Percentiles rank a stretch among this genome's conserved stretches.
Evolutionary conservation across 2,113 vertebrate genomes (phyloP).

Genomic region (Platichthys flesus): DNA sequence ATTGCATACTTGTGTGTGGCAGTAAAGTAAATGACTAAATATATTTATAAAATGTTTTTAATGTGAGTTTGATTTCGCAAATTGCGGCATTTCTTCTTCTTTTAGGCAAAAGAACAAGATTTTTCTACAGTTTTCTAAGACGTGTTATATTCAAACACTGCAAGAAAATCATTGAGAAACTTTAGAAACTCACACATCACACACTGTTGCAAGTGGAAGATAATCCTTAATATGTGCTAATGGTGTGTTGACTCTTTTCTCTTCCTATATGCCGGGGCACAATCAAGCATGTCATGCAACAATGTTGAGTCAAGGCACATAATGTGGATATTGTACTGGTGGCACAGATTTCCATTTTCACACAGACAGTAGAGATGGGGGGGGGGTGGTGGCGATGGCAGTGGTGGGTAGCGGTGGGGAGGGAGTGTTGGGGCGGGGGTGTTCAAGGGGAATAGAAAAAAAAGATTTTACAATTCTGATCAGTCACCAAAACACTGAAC

Average conservation of each 20-base stretch:
- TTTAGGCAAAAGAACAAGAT: conserved; percentile 1
- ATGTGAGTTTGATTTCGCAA: not conserved
- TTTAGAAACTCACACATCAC: conserved; percentile 3
- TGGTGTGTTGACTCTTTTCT: conserved; percentile 67
- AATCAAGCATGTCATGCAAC: conserved; percentile 78
- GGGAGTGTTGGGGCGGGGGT: conserved; percentile 20
- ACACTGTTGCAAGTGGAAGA: conserved; percentile 32
- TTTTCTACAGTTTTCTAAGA: not conserved
- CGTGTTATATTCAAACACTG: conserved; percentile 1
- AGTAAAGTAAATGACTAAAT: conserved; percentile 14
- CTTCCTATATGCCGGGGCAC: conserved; percentile 53
- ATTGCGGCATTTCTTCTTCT: not conserved
- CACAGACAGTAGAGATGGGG: conserved; percentile 76
- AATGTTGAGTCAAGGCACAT: conserved; percentile 74
- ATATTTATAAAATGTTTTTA: conserved; percentile 1
- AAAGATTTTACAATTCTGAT: conserved; percentile 74
- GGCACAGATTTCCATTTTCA: conserved; percentile 82
- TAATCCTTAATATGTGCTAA: conserved; percentile 60
- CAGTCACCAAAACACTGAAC: conserved; percentile 80
- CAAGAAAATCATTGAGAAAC: conserved; percentile 12
- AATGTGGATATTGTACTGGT: conserved; percentile 78
- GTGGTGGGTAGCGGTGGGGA: conserved; percentile 33
- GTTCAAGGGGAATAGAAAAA: conserved; percentile 49
- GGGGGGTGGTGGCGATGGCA: conserved; percentile 42
- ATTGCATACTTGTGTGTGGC: conserved; percentile 26